Evolutionary conservation across 2,797 vertebrate species (phyloP).

Genomic region (Myotis myotis): DNA sequence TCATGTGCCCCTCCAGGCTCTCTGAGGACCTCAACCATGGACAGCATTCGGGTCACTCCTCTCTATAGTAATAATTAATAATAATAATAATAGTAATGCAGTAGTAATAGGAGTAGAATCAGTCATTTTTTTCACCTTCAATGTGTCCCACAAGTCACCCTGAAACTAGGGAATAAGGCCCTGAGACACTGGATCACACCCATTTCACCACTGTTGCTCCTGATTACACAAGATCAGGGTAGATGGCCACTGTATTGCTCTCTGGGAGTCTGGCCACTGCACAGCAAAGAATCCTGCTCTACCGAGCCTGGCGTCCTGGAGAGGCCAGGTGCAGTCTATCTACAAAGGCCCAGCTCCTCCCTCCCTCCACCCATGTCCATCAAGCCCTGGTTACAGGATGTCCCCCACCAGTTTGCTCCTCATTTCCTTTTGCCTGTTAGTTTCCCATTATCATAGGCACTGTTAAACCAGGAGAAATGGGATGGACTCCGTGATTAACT

Average conservation of each 20-base stretch:
- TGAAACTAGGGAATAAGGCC: background rate
- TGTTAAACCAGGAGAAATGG: background rate
- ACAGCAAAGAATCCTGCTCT: background rate
- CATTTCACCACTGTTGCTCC: background rate
- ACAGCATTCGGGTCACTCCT: background rate
- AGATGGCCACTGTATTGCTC: background rate
- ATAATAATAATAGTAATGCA: background rate
- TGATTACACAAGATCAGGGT: too few relatives aligned
- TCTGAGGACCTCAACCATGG: background rate
- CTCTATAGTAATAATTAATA: background rate
- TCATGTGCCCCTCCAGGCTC: background rate
- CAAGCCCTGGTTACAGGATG: background rate
- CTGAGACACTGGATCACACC: background rate
- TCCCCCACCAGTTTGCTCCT: rapidly evolving
- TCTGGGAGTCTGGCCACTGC: background rate
- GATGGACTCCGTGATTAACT: background rate
- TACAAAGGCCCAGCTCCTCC: background rate
- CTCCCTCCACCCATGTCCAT: background rate
- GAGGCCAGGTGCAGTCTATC: background rate
- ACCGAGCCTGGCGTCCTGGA: too few relatives aligned
- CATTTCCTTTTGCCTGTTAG: background rate
- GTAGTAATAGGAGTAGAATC: background rate
- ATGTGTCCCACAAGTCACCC: background rate
- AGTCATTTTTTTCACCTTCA: background rate
- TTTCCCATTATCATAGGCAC: rapidly evolving